A percentile compares a stretch with the other conserved stretches of the same genome.
phyloP scores from a whole-genome alignment of 2,797 vertebrate species.

The Cynodonichthys magdalenae region DNA sequence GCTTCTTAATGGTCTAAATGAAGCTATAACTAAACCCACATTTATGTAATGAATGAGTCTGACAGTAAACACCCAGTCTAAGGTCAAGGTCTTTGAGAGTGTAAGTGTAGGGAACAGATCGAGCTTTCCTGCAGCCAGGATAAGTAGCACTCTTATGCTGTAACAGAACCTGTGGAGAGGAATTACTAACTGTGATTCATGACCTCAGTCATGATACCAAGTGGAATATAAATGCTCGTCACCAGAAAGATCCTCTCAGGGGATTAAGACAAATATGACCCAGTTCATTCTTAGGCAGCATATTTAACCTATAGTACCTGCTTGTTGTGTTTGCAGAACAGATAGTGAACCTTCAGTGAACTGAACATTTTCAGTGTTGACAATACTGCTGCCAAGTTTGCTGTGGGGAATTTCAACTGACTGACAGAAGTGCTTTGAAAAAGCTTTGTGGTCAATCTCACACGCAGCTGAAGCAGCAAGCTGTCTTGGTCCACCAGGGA shows the following conservation, averaged over 20 bases:
- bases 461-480: conserved; percentile 8
- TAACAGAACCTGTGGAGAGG: conserved; percentile 44
- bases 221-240: conserved; percentile 43
- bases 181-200: conserved; percentile 40
- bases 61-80: conserved; percentile 38
- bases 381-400: conserved; percentile 13
- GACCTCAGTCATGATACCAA: conserved; percentile 42
- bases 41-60: conserved; percentile 57
- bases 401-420: conserved; percentile 20
- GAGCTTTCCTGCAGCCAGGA: conserved; percentile 22
- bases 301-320: background rate
- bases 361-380: conserved; percentile 5
- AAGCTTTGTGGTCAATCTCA: conserved; percentile 15
- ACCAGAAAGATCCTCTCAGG: conserved; percentile 29
- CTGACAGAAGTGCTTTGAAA: conserved; percentile 29
- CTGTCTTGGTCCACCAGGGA: conserved; percentile 20
- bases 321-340: background rate
- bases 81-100: conserved; percentile 52
- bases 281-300: conserved; percentile 1
- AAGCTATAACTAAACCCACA: conserved; percentile 51
- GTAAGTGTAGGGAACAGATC: conserved; percentile 31
- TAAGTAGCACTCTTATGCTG: conserved; percentile 36
- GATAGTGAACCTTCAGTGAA: background rate
- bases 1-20: conserved; percentile 58
- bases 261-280: conserved; percentile 25